Conservation (phyloP, 1,140 invertebrate genomes). For the Semibalanus balanoides region DNA sequence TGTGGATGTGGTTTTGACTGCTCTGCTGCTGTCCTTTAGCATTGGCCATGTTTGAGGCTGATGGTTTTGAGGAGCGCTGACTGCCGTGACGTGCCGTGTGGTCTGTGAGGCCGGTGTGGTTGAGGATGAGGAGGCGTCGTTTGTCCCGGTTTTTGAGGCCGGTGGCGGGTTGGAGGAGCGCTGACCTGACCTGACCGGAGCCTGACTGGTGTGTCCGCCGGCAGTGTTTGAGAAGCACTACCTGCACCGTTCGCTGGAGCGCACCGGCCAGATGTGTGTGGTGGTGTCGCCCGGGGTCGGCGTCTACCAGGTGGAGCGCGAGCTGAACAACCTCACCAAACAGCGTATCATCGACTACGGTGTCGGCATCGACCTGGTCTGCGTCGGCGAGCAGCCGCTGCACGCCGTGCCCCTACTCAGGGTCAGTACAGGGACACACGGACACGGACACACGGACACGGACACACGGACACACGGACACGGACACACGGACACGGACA, state of each 20-base stretch:
- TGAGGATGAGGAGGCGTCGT: neutral
- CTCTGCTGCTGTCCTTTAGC: no score
- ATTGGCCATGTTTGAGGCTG: no score
- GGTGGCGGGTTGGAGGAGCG: no score
- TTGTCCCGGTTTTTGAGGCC: neutral
- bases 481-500: no score
- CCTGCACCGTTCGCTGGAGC: conserved; percentile 89
- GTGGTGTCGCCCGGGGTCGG: conserved; percentile 97
- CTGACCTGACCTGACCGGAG: no score
- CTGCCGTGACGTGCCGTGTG: neutral
- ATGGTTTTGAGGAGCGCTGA: no score
- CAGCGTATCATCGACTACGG: conserved; percentile 98
- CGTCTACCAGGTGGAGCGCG: conserved; percentile 92
- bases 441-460: no score
- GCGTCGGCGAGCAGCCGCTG: conserved; percentile 96
- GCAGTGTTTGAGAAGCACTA: conserved; percentile 98
- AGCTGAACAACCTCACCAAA: conserved; percentile 94
- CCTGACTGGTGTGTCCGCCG: no score
- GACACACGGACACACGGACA: no score
- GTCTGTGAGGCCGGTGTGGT: neutral
- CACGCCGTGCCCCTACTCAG: conserved; percentile 85
- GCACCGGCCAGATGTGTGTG: conserved; percentile 92
- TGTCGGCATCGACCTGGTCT: conserved; percentile 84
- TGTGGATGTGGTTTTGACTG: no score
- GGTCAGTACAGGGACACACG: conserved; percentile 67